Evolutionary conservation across 2,797 vertebrate species (phyloP).

Genomic region (Xiphophorus birchmanni): DNA sequence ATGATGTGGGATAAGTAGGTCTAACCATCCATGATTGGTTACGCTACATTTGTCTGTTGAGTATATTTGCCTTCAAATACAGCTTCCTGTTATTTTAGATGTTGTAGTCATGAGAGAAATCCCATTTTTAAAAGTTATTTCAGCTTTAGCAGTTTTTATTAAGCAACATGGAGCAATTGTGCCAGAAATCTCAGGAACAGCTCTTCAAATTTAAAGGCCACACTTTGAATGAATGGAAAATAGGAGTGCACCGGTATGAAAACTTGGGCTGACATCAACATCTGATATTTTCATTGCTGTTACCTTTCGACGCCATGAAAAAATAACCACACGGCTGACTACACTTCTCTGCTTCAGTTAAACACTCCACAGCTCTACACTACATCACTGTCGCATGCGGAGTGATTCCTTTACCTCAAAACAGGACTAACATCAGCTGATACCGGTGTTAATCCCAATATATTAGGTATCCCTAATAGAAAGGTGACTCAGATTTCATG

Average conservation of each 20-base stretch:
- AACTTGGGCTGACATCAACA: neutral
- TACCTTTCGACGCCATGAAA: neutral
- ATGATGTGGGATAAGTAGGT: slow-evolving; percentile 18
- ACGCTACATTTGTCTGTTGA: slow-evolving; percentile 46
- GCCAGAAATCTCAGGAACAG: neutral
- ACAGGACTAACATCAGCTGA: neutral
- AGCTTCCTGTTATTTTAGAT: slow-evolving; percentile 40
- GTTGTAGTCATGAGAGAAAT: slow-evolving; percentile 21
- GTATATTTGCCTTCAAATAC: slow-evolving; percentile 49
- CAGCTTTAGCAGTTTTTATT: slow-evolving; percentile 14
- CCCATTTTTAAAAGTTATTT: slow-evolving; percentile 27
- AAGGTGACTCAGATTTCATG: slow-evolving; percentile 32
- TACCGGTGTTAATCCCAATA: neutral
- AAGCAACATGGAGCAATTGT: neutral
- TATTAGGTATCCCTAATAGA: slow-evolving; percentile 27
- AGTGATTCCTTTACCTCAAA: neutral
- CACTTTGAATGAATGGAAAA: slow-evolving; percentile 21
- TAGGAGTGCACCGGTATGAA: neutral
- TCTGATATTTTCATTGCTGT: neutral
- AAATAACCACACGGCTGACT: neutral
- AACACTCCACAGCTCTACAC: neutral
- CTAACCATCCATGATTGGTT: slow-evolving; percentile 13
- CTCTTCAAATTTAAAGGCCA: slow-evolving; percentile 45
- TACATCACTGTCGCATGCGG: neutral
- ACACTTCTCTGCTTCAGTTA: neutral